These are phyloP conservation scores for Nesoenas mayeri DNA, from an alignment of 2,113 vertebrate genomes.

Conservation along the genomic window DNA sequence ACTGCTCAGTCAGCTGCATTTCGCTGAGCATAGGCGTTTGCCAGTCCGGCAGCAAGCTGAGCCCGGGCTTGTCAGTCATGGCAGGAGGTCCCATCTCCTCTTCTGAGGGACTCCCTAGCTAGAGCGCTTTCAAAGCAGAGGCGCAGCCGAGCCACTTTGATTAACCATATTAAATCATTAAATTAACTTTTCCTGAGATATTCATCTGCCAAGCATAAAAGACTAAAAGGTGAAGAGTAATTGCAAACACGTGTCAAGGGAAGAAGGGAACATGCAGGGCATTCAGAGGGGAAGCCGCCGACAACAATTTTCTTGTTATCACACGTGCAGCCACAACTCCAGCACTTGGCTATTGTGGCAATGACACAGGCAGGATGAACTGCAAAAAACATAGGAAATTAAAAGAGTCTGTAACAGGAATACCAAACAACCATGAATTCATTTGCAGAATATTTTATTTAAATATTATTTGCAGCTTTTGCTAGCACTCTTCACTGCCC, in stretches of 20 bases:
- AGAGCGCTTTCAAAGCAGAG: not conserved
- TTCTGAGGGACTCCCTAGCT: not conserved
- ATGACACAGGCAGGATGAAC: not conserved
- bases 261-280: not conserved
- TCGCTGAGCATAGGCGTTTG: not conserved
- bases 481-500: not conserved
- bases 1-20: not conserved
- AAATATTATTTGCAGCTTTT: not conserved
- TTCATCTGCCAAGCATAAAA: not conserved
- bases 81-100: not conserved
- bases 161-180: slow-evolving; percentile 33
- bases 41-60: not conserved
- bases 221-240: slow-evolving; percentile 48
- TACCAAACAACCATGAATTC: not conserved
- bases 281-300: not conserved
- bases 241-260: not conserved
- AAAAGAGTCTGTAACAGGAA: not conserved
- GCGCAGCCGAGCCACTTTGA: not conserved
- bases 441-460: not conserved
- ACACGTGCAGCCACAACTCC: not conserved
- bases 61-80: not conserved
- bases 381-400: not conserved
- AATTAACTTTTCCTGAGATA: slow-evolving; percentile 42
- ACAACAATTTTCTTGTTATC: not conserved
- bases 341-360: not conserved